Evolutionary conservation across 2,888 invertebrate genomes (phyloP).

Genomic region (Netelia virgata): DNA sequence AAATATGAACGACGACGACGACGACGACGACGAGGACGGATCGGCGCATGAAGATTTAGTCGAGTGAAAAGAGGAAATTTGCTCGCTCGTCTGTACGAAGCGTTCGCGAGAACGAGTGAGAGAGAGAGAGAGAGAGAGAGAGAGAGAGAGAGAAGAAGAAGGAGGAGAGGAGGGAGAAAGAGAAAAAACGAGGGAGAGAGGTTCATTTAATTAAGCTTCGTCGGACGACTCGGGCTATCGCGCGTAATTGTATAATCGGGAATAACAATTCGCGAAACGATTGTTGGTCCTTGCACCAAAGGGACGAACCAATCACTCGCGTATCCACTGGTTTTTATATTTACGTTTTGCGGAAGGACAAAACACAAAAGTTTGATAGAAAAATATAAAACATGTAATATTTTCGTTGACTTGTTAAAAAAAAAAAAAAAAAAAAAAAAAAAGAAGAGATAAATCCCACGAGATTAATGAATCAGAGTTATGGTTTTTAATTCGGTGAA

Average conservation of each 20-base stretch:
- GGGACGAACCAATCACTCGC: constrained; percentile 7
- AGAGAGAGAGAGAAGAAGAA: neutral
- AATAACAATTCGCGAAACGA: constrained; percentile 37
- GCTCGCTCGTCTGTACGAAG: constrained; percentile 29
- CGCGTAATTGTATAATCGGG: constrained; percentile 28
- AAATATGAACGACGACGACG: neutral
- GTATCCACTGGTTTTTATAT: neutral
- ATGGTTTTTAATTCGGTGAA: no score
- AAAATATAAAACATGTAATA: no score
- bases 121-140: constrained; percentile 19
- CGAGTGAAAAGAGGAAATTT: constrained; percentile 52
- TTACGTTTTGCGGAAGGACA: no score
- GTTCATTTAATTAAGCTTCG: constrained; percentile 61
- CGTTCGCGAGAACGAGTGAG: constrained; percentile 13
- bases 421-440: no score
- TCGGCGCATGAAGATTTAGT: constrained; percentile 45
- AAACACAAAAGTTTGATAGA: no score
- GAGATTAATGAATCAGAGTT: no score
- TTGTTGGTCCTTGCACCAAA: constrained; percentile 10
- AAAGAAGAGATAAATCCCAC: no score
- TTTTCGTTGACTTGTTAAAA: no score
- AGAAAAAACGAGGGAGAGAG: neutral
- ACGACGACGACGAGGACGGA: constrained; percentile 27
- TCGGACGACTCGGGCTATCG: constrained; percentile 24
- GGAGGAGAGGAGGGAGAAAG: constrained; percentile 2